Evolutionary conservation across 2,113 vertebrate genomes (phyloP).

Genomic region (Urocynchramus pylzowi): DNA sequence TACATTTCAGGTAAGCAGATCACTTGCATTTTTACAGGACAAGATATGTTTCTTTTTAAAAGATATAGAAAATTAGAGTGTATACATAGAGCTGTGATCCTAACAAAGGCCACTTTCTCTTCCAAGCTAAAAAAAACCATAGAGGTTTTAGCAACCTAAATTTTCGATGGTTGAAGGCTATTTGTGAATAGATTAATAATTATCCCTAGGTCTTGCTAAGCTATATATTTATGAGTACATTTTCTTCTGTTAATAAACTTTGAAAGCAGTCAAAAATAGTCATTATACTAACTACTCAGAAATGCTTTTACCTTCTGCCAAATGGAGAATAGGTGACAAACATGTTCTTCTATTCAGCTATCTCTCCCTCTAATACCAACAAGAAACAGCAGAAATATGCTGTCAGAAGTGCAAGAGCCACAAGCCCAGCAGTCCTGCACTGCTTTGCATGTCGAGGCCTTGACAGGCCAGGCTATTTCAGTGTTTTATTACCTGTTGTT

Average conservation of each 20-base stretch:
- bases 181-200: neutral
- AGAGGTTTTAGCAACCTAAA: neutral
- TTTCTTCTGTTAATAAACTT: neutral
- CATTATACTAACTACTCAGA: neutral
- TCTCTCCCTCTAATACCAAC: neutral
- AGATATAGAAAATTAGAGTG: neutral
- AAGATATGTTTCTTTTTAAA: neutral
- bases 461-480: neutral
- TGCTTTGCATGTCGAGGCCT: neutral
- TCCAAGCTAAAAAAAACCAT: neutral
- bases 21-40: neutral
- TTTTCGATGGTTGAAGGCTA: neutral
- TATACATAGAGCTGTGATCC: neutral
- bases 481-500: constrained; percentile 52
- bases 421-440: neutral
- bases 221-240: neutral
- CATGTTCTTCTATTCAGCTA: neutral
- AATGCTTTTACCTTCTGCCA: neutral
- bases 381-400: neutral
- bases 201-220: neutral
- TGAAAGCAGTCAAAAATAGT: neutral
- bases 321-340: neutral
- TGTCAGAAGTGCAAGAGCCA: neutral
- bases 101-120: neutral
- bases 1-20: neutral